Evolutionary conservation across 2,797 vertebrate genomes (phyloP).

Genomic region (Australoheros facetus): DNA sequence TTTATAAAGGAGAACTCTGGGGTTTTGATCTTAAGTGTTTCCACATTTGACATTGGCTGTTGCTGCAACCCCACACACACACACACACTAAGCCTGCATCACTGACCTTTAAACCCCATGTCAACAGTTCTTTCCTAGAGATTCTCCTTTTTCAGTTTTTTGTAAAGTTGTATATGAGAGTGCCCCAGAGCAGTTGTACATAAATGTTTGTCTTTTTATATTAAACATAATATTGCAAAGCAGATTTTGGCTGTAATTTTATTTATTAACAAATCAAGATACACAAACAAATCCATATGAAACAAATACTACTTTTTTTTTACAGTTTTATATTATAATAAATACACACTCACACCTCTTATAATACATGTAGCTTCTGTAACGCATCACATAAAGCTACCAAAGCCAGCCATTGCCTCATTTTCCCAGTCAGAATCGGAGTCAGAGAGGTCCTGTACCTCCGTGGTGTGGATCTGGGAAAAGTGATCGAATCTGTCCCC

Average conservation of each 20-base stretch:
- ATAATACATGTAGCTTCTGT: conserved; percentile 2
- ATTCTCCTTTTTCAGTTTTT: conserved; percentile 71
- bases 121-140: conserved; percentile 52
- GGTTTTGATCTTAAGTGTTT: conserved; percentile 59
- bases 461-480: conserved; percentile 74
- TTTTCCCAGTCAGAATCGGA: conserved; percentile 86
- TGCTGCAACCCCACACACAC: conserved; percentile 32
- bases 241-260: background rate
- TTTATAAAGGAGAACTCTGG: conserved; percentile 77
- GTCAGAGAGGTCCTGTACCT: conserved; percentile 74
- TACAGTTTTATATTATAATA: conserved; percentile 60
- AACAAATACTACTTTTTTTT: conserved; percentile 6
- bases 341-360: conserved; percentile 57
- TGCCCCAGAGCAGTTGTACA: conserved; percentile 75
- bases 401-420: conserved; percentile 74
- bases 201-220: conserved; percentile 81
- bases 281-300: background rate
- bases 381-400: conserved; percentile 71
- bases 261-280: conserved; percentile 37
- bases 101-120: conserved; percentile 42
- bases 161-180: conserved; percentile 79
- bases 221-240: conserved; percentile 77
- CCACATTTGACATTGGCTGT: conserved; percentile 65
- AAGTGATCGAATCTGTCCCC: conserved; percentile 70
- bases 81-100: conserved; percentile 54